A percentile compares a stretch with the other conserved stretches of the same genome.
These are phyloP conservation scores for Chelon auratus DNA, from an alignment of 2,797 vertebrate genomes.

Conservation along the genomic window DNA sequence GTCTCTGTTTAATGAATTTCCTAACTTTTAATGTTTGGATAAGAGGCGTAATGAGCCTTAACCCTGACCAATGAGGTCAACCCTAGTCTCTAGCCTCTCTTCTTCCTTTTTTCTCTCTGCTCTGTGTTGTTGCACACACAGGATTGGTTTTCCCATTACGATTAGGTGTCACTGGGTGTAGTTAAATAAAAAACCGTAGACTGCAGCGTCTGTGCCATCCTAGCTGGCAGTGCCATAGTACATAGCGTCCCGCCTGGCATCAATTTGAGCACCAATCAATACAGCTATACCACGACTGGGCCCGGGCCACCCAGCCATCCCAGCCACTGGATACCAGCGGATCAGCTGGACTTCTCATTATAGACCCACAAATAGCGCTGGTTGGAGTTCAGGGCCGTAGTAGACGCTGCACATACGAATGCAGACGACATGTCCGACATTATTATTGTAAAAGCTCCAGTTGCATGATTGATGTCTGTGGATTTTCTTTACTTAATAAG, in stretches of 20 bases:
- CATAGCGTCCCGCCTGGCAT: conserved; percentile 53
- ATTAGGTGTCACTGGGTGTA: conserved; percentile 52
- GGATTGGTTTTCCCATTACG: conserved; percentile 66
- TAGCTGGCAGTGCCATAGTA: conserved; percentile 39
- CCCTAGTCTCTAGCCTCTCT: conserved; percentile 20
- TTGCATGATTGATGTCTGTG: conserved; percentile 58
- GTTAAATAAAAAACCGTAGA: conserved; percentile 59
- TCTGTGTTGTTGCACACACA: conserved; percentile 29
- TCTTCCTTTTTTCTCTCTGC: conserved; percentile 22
- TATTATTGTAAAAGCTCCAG: conserved; percentile 68
- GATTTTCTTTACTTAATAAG: conserved; percentile 64
- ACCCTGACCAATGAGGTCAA: no score
- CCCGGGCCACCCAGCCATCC: conserved; percentile 37
- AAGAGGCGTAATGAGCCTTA: no score
- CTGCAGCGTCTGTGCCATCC: conserved; percentile 47
- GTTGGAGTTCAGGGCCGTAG: conserved; percentile 45
- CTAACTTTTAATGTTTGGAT: no score
- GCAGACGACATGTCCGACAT: conserved; percentile 60
- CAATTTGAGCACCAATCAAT: conserved; percentile 49
- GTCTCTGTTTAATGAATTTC: no score
- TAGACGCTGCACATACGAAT: conserved; percentile 32
- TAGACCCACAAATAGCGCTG: conserved; percentile 52
- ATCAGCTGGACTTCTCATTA: conserved; percentile 75
- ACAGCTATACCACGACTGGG: conserved; percentile 37
- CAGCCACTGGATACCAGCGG: conserved; percentile 49